Percentiles rank a stretch among this genome's conserved stretches.
These are phyloP conservation scores for Pogoniulus pusillus DNA, from an alignment of 2,797 vertebrate genomes.

Conservation along the genomic window DNA sequence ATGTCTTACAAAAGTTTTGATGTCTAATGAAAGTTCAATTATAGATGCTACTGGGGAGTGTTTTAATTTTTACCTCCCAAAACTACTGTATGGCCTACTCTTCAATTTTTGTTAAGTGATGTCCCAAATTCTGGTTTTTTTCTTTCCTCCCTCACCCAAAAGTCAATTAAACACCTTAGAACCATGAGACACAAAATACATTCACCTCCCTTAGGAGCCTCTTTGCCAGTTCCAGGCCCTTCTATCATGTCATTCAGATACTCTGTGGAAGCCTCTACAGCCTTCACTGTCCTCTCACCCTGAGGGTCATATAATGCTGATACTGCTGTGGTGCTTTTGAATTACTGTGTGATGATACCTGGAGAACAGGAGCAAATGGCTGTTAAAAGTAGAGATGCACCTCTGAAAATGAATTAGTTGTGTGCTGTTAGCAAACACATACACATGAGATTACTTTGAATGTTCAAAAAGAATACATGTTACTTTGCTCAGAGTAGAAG, in stretches of 20 bases:
- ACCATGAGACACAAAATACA: neutral
- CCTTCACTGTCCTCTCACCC: neutral
- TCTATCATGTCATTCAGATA: neutral
- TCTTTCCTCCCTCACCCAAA: neutral
- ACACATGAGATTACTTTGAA: neutral
- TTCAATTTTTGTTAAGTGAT: neutral
- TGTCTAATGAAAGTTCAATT: neutral
- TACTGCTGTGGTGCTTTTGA: no score
- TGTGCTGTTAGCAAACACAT: neutral
- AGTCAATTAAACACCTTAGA: neutral
- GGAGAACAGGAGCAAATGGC: no score
- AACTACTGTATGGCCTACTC: neutral
- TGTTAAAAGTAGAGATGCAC: neutral
- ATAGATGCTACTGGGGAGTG: neutral
- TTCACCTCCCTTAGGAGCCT: neutral
- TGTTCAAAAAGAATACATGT: neutral
- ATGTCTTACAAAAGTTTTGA: neutral
- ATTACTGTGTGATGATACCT: no score
- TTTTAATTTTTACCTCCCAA: no score
- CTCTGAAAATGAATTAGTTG: neutral
- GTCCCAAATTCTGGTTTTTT: neutral
- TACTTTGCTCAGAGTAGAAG: neutral
- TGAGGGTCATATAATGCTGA: no score
- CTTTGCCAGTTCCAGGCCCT: neutral
- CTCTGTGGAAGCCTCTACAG: neutral